Conservation (phyloP, 1,140 invertebrate species). For the Eciton burchellii region DNA sequence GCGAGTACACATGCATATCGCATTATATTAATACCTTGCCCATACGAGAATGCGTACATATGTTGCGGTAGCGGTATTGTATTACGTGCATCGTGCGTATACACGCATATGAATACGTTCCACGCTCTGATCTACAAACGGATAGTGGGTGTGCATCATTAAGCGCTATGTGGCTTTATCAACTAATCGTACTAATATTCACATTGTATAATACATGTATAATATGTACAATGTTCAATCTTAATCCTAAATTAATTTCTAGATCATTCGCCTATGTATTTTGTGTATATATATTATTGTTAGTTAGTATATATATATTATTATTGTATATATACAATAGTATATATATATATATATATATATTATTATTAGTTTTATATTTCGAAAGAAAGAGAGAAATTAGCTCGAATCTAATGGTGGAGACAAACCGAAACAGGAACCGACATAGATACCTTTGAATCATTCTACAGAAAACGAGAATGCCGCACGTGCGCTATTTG, state of each 20-base stretch:
- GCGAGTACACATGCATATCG: conserved; percentile 29
- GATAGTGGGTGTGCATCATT: conserved; percentile 18
- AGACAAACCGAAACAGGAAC: too few relatives aligned
- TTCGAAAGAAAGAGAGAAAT: too few relatives aligned
- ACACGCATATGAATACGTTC: not conserved
- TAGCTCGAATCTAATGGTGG: too few relatives aligned
- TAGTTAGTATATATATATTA: too few relatives aligned
- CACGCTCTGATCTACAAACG: conserved; percentile 44
- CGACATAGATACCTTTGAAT: conserved; percentile 34
- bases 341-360: too few relatives aligned
- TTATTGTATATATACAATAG: too few relatives aligned
- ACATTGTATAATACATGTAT: too few relatives aligned
- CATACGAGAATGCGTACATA: conserved; percentile 33
- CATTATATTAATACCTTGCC: conserved; percentile 30
- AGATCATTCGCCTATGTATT: not conserved
- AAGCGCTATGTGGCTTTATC: conserved; percentile 56
- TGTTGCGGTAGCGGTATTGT: conserved; percentile 28
- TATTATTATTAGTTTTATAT: too few relatives aligned
- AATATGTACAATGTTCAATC: conserved; percentile 2
- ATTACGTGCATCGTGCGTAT: conserved; percentile 12
- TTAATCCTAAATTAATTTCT: not conserved
- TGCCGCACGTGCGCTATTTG: conserved; percentile 43
- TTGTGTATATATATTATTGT: too few relatives aligned
- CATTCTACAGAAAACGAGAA: conserved; percentile 41
- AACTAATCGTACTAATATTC: conserved; percentile 61